These are phyloP conservation scores for Sepiola atlantica DNA, from an alignment of 2,888 invertebrate species.

Conservation along the genomic window DNA sequence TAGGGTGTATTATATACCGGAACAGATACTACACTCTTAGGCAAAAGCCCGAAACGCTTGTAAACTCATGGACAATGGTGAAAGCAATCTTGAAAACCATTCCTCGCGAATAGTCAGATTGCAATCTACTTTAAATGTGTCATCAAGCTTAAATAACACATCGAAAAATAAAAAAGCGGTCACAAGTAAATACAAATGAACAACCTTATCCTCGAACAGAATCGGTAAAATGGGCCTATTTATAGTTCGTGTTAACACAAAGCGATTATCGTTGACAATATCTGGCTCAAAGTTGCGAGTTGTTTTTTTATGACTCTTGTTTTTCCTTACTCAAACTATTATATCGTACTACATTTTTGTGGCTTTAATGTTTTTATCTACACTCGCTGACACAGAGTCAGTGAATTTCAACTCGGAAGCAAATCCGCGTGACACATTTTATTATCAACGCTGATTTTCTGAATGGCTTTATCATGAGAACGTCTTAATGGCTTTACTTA, in stretches of 20 bases:
- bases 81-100: too few relatives aligned
- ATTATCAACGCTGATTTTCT: background rate
- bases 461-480: background rate
- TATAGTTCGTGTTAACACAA: background rate
- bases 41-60: too few relatives aligned
- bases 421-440: background rate
- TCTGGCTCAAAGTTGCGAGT: background rate
- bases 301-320: background rate
- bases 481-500: background rate
- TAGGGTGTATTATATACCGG: too few relatives aligned
- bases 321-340: background rate
- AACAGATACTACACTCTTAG: too few relatives aligned
- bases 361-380: background rate
- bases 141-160: too few relatives aligned
- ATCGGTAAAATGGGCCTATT: background rate
- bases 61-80: too few relatives aligned
- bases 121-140: too few relatives aligned
- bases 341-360: background rate
- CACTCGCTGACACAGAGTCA: too few relatives aligned
- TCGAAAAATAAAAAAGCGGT: too few relatives aligned
- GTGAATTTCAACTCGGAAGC: background rate
- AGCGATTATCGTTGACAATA: background rate
- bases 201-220: too few relatives aligned
- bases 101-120: too few relatives aligned
- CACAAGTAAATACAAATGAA: too few relatives aligned